Percentiles rank a stretch among this genome's conserved stretches.
Conservation (phyloP, 2,113 vertebrate genomes). For the Coptodon rendalli region DNA sequence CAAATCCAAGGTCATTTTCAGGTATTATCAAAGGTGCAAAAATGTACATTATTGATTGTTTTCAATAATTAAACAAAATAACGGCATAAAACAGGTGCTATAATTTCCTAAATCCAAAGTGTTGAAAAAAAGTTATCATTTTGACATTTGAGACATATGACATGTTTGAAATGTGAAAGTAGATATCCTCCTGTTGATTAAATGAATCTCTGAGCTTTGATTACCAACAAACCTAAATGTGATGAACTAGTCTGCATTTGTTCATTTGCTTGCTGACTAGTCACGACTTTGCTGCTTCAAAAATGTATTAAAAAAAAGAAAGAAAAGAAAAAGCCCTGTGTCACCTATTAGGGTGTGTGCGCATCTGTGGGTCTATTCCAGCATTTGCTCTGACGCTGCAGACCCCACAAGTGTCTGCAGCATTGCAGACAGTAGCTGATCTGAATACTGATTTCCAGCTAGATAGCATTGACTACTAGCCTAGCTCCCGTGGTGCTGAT, state of each 20-base stretch:
- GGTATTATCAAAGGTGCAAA: neutral
- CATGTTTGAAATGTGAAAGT: neutral
- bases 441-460: slow-evolving; percentile 55
- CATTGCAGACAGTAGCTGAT: slow-evolving; percentile 49
- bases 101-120: neutral
- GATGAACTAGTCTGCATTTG: neutral
- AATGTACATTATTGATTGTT: neutral
- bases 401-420: slow-evolving; percentile 33
- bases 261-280: neutral
- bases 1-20: neutral
- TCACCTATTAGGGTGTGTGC: neutral
- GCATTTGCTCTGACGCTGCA: slow-evolving; percentile 31
- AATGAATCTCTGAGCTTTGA: neutral
- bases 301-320: neutral
- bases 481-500: slow-evolving; percentile 4
- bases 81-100: neutral
- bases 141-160: neutral
- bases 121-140: neutral
- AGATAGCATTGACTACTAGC: slow-evolving; percentile 7
- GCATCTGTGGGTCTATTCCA: neutral
- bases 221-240: neutral
- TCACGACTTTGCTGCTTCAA: slow-evolving; percentile 4
- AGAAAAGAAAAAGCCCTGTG: neutral
- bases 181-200: neutral
- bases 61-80: neutral